Evolutionary conservation across 2,888 invertebrate genomes (phyloP).

Genomic region (Parelbella ahira): DNA sequence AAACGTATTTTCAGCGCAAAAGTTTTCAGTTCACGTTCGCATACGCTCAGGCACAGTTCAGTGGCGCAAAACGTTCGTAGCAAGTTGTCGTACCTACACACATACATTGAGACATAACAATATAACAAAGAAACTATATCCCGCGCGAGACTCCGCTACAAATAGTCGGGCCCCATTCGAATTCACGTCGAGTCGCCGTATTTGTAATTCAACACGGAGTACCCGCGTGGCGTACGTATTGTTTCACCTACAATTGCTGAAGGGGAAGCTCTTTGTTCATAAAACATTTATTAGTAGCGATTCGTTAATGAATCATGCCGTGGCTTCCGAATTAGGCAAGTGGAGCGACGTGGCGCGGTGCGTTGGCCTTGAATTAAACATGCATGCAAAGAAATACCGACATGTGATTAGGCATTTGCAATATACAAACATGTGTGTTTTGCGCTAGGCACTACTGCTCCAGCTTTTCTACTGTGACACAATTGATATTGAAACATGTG

Average conservation of each 20-base stretch:
- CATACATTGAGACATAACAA: slow-evolving; percentile 36
- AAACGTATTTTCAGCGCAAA: slow-evolving; percentile 6
- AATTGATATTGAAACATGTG: too few relatives aligned
- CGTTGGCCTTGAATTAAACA: slow-evolving; percentile 15
- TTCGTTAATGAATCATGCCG: slow-evolving; percentile 39
- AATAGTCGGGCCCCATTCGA: slow-evolving; percentile 58
- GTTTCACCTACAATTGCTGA: slow-evolving; percentile 64
- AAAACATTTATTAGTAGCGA: slow-evolving; percentile 41
- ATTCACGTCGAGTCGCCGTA: slow-evolving; percentile 72
- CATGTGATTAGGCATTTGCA: too few relatives aligned
- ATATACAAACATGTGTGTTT: too few relatives aligned
- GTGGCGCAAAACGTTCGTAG: slow-evolving; percentile 29
- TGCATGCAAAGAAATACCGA: too few relatives aligned
- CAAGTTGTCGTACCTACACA: slow-evolving; percentile 33
- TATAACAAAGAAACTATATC: slow-evolving; percentile 51
- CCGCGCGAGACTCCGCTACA: slow-evolving; percentile 40
- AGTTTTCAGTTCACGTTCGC: slow-evolving; percentile 28
- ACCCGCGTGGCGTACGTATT: slow-evolving; percentile 62
- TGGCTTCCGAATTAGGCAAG: slow-evolving; percentile 31
- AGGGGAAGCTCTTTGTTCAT: slow-evolving; percentile 45
- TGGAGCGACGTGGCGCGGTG: slow-evolving; percentile 4
- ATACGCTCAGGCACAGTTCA: slow-evolving; percentile 27
- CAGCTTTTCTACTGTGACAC: too few relatives aligned
- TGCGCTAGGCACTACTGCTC: too few relatives aligned
- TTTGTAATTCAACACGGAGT: slow-evolving; percentile 75